phyloP scores from a whole-genome alignment of 2,113 vertebrate genomes.

The Hippocampus barbouri region DNA sequence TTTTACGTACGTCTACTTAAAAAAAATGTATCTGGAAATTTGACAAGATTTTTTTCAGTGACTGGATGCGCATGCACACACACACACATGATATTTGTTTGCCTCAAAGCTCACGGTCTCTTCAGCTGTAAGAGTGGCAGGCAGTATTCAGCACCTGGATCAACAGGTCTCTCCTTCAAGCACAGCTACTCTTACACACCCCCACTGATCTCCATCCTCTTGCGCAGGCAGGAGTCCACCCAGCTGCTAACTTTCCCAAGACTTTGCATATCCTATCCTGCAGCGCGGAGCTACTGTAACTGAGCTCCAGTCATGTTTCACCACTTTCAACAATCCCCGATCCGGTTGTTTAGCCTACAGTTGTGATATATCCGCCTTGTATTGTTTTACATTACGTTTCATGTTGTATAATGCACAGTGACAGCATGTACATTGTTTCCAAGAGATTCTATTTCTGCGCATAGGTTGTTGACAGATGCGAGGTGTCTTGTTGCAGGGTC shows the following conservation, averaged over 20 bases:
- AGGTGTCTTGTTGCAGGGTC: slow-evolving; percentile 36
- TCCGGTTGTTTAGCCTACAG: slow-evolving; percentile 26
- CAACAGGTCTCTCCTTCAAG: slow-evolving; percentile 57
- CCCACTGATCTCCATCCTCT: slow-evolving; percentile 52
- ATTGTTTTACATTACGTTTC: slow-evolving; percentile 47
- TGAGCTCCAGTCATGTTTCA: slow-evolving; percentile 34
- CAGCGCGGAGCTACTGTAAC: slow-evolving; percentile 47
- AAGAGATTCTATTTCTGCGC: slow-evolving; percentile 32
- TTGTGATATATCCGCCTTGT: slow-evolving; percentile 35
- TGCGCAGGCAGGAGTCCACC: slow-evolving; percentile 41
- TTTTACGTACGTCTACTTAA: too few species aligned
- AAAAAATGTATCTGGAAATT: too few species aligned
- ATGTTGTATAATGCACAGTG: slow-evolving; percentile 43
- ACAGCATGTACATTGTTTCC: slow-evolving; percentile 23
- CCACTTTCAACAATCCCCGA: slow-evolving; percentile 41
- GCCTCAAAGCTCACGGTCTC: slow-evolving; percentile 34
- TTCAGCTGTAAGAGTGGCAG: slow-evolving; percentile 53
- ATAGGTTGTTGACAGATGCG: slow-evolving; percentile 44
- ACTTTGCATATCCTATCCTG: slow-evolving; percentile 29
- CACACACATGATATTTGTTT: slow-evolving; percentile 20
- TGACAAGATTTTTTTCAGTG: too few species aligned
- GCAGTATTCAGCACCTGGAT: slow-evolving; percentile 65
- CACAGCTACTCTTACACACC: slow-evolving; percentile 59
- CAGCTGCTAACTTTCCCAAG: slow-evolving; percentile 63
- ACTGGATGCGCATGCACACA: slow-evolving; percentile 22